Evolutionary conservation across 2,888 invertebrate species (phyloP), one percentile per base, ranked within the genome.

Genomic region (Linnaemya tessellans): DNA sequence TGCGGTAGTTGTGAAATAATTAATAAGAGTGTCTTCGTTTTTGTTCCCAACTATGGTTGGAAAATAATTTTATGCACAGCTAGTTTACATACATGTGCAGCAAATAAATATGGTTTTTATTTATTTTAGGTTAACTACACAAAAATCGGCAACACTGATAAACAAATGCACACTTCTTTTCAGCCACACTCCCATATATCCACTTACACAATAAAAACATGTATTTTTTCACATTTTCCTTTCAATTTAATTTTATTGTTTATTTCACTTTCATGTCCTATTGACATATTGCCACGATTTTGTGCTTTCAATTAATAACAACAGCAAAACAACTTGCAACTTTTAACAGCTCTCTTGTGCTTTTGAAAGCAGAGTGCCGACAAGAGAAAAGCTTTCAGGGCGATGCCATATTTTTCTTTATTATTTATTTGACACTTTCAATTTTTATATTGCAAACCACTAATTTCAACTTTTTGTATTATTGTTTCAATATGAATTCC

Each of bases 251-350:
- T 56, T 85, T 85, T 80, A 85, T 85, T 82, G 82, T 85, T 80
- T 82, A 75, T 79, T 82, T 82, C 56, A 41, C 25, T 82, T 85
- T 75, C 25, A 25, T 73, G 70, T 68, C 78, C 65, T 58, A 84
- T 81, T 84, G 80, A 81, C 84, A 84, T 41, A 60, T 46, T 84
- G 78, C 62, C 81, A 35, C 58, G 49, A 73, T 81, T 84, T 80
- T 78, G 77, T 73, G 67, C 77, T 71, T 54, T 25, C 22, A 46
- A 22, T 9, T 22, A 7, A 5, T 11, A 46, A 35, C 9, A 51
- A 46, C 10, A 65, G 10, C 15, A 77, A 56, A 38, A 58, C 8
- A 20, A 30, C 68, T 60, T 54, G 60, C 1, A 56, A 54, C 43
- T 25, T 56, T 49, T n/a, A 82, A 60, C 79, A 81, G 85, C 79